phyloP scores from a whole-genome alignment of 2,888 invertebrate genomes.

The Pristionchus fissidentatus region DNA sequence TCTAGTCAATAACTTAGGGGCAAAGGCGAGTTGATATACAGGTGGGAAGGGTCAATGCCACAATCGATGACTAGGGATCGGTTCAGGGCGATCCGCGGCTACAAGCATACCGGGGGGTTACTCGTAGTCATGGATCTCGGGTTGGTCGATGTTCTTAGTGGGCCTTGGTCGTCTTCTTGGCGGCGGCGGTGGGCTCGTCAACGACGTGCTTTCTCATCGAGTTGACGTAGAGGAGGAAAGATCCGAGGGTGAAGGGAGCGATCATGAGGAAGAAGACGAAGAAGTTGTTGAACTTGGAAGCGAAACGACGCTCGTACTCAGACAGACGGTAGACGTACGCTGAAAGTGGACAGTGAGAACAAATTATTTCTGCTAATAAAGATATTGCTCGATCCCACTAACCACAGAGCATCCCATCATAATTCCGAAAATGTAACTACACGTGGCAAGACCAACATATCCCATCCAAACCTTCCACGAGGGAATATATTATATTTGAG shows the following conservation, averaged over 20 bases:
- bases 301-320: conserved; percentile 76
- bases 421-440: too few relatives aligned
- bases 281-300: conserved; percentile 86
- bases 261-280: conserved; percentile 93
- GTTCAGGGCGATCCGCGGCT: not conserved
- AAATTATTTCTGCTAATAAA: not conserved
- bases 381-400: too few relatives aligned
- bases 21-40: not conserved
- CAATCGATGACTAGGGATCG: conserved; percentile 28
- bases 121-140: not conserved
- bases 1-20: conserved; percentile 34
- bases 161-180: conserved; percentile 33
- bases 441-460: too few relatives aligned
- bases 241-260: conserved; percentile 82
- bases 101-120: not conserved
- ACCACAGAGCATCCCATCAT: too few relatives aligned
- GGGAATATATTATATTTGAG: too few relatives aligned
- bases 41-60: conserved; percentile 32
- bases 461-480: too few relatives aligned
- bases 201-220: not conserved
- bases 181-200: not conserved
- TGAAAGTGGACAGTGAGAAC: conserved; percentile 52
- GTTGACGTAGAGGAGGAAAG: conserved; percentile 52
- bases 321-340: conserved; percentile 73
- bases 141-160: conserved; percentile 28